A percentile compares a stretch with the other conserved stretches of the same genome.
These are phyloP conservation scores for Monopterus albus DNA, from an alignment of 2,113 vertebrate genomes.

Conservation along the genomic window DNA sequence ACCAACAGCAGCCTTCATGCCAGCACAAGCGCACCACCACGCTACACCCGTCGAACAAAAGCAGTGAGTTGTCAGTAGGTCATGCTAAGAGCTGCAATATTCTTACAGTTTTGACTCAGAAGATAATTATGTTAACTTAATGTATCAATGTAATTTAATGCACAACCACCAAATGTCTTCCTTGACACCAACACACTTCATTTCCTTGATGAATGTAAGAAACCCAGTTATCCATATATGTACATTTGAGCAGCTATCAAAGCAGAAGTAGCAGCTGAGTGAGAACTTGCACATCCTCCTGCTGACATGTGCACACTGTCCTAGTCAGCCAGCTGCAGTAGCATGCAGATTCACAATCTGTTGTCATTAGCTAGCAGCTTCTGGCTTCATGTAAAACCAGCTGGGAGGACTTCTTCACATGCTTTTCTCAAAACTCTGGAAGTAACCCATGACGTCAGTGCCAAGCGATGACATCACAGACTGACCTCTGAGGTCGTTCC, in stretches of 20 bases:
- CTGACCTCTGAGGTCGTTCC: conserved; percentile 93
- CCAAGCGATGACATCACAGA: background rate
- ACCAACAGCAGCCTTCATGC: no score
- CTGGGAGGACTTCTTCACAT: background rate
- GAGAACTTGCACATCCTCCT: conserved; percentile 37
- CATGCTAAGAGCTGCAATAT: no score
- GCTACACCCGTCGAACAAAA: no score
- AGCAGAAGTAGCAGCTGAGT: conserved; percentile 41
- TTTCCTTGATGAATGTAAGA: conserved; percentile 2
- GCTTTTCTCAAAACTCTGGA: no score
- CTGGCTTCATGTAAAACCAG: background rate
- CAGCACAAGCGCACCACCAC: no score
- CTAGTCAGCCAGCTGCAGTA: background rate
- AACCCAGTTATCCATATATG: background rate
- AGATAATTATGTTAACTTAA: background rate
- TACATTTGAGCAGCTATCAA: background rate
- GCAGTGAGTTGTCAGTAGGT: no score
- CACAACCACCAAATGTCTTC: background rate
- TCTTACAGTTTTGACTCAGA: background rate
- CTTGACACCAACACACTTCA: background rate
- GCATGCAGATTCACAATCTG: accelerated
- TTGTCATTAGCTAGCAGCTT: background rate
- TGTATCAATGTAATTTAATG: no score
- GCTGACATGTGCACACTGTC: conserved; percentile 28
- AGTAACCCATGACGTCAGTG: no score